phyloP scores from a whole-genome alignment of 23 tunicate species.

The Styela clava region DNA sequence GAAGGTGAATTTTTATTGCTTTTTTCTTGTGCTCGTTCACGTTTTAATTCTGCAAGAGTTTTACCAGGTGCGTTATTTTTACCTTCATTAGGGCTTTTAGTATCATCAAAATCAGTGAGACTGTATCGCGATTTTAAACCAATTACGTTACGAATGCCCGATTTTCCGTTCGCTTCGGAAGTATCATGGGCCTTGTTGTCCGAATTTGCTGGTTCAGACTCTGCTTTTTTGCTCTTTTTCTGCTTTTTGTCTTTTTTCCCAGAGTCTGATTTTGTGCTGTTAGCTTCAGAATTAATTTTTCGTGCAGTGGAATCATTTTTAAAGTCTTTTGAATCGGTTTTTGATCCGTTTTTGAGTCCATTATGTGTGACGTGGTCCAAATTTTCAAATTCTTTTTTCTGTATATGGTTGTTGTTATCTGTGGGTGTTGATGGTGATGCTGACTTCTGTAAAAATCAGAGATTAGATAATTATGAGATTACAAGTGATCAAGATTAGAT shows the following conservation, averaged over 20 bases:
- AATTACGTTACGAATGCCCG: conserved; percentile 20
- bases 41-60: conserved; percentile 29
- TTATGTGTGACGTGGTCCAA: neutral
- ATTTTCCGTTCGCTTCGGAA: neutral
- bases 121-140: conserved; percentile 21
- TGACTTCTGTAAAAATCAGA: no score
- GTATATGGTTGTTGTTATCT: neutral
- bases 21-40: conserved; percentile 10
- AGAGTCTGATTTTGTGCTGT: neutral
- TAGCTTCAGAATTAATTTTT: neutral
- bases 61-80: conserved; percentile 12
- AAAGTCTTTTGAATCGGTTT: neutral
- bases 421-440: neutral
- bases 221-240: neutral
- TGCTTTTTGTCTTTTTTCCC: neutral
- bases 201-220: neutral
- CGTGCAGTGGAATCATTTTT: neutral
- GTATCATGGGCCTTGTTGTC: neutral
- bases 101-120: conserved; percentile 3
- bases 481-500: no score
- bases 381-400: neutral
- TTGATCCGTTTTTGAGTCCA: neutral
- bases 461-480: no score
- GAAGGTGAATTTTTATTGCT: neutral
- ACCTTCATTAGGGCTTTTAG: neutral